These are phyloP conservation scores for Tachystola acroxantha DNA, from an alignment of 2,888 invertebrate species.

Conservation along the genomic window DNA sequence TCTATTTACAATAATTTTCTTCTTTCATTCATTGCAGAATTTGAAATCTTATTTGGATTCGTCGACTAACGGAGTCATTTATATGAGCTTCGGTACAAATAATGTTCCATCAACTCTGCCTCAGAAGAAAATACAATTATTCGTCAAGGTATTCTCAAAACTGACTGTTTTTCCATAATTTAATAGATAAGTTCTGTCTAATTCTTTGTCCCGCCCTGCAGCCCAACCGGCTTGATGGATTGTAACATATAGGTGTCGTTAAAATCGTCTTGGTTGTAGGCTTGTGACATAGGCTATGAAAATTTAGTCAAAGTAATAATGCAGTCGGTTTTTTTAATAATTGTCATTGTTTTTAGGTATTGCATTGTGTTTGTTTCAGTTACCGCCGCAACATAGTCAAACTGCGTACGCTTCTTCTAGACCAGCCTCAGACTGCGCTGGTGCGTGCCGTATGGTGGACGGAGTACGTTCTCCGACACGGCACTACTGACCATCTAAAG, in stretches of 20 bases:
- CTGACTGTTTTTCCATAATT: too few relatives aligned
- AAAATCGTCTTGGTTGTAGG: too few relatives aligned
- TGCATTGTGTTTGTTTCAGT: too few relatives aligned
- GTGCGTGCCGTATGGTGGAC: slow-evolving; percentile 39
- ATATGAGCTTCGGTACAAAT: slow-evolving; percentile 63
- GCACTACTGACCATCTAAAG: slow-evolving; percentile 28
- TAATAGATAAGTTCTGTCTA: too few relatives aligned
- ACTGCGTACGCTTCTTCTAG: slow-evolving; percentile 19
- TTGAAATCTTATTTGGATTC: slow-evolving; percentile 45
- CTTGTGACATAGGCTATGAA: too few relatives aligned
- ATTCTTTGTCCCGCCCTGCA: too few relatives aligned
- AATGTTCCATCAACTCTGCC: slow-evolving; percentile 41
- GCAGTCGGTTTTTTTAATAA: too few relatives aligned
- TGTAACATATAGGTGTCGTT: too few relatives aligned
- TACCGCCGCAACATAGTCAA: slow-evolving; percentile 23
- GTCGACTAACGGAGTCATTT: slow-evolving; percentile 57
- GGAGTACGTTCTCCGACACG: slow-evolving; percentile 33
- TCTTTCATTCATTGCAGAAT: slow-evolving; percentile 26
- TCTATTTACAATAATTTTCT: too few relatives aligned
- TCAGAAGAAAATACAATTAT: slow-evolving; percentile 29
- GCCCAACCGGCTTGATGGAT: too few relatives aligned
- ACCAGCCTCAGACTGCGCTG: slow-evolving; percentile 23
- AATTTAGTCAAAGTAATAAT: too few relatives aligned
- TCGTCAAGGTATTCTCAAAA: slow-evolving; percentile 44
- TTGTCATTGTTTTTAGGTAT: too few relatives aligned